phyloP scores from a whole-genome alignment of 2,797 vertebrate species.

The Epinephelus awoara region DNA sequence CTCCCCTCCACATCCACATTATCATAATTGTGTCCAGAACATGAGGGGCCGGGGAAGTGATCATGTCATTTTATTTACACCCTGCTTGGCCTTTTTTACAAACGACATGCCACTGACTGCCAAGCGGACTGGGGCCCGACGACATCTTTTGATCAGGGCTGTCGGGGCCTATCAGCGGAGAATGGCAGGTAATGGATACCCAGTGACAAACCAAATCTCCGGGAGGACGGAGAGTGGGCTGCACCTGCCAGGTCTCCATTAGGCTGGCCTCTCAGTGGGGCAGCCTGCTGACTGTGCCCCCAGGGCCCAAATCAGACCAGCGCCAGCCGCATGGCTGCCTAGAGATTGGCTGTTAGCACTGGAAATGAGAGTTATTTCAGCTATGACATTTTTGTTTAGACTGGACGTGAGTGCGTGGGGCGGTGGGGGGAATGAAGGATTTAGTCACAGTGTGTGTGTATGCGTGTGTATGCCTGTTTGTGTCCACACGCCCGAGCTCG shows the following conservation, averaged over 20 bases:
- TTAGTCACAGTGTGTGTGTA: slow-evolving; percentile 58
- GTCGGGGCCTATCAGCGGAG: slow-evolving; percentile 99
- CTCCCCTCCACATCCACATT: slow-evolving; percentile 86
- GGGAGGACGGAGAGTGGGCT: slow-evolving; percentile 98
- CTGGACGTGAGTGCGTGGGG: slow-evolving; percentile 76
- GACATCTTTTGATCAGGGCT: slow-evolving; percentile 99
- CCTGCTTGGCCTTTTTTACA: slow-evolving; percentile 98
- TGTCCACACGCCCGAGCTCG: slow-evolving; percentile 25
- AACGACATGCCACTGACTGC: slow-evolving; percentile 98
- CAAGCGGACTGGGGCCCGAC: slow-evolving; percentile 95
- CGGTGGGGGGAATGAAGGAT: slow-evolving; percentile 62
- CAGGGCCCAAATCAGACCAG: slow-evolving; percentile 97
- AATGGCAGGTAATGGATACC: slow-evolving; percentile 99
- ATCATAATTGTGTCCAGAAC: slow-evolving; percentile 99
- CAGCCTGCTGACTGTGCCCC: slow-evolving; percentile 94
- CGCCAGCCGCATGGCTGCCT: slow-evolving; percentile 83
- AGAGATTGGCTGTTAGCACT: slow-evolving; percentile 99
- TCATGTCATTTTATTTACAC: slow-evolving; percentile 99
- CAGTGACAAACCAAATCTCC: slow-evolving; percentile 99
- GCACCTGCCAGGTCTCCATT: slow-evolving; percentile 99
- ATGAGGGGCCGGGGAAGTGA: slow-evolving; percentile 99
- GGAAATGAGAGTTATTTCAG: slow-evolving; percentile 99
- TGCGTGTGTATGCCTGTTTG: slow-evolving; percentile 22
- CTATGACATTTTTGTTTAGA: slow-evolving; percentile 98
- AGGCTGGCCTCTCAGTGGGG: slow-evolving; percentile 93